Conservation (phyloP, 2,888 invertebrate genomes). For the Pogonocherus hispidulus region DNA sequence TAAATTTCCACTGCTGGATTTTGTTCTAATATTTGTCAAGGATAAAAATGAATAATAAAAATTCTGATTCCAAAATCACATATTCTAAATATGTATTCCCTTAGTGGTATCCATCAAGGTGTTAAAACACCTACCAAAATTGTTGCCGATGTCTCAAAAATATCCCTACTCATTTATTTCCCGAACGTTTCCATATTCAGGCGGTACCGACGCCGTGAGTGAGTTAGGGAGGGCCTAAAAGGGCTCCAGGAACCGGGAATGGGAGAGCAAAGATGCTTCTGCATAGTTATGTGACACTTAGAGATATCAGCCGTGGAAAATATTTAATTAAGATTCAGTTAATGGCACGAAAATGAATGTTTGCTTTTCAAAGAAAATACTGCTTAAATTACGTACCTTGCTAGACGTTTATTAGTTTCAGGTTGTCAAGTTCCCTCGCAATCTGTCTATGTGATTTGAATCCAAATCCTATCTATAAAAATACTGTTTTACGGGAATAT, state of each 20-base stretch:
- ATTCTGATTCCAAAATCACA: too few relatives aligned
- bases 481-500: too few relatives aligned
- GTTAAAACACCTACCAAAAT: not conserved
- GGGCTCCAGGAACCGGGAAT: constrained; percentile 34
- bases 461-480: constrained; percentile 18
- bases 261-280: constrained; percentile 53
- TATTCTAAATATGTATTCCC: too few relatives aligned
- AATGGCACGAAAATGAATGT: constrained; percentile 64
- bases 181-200: not conserved
- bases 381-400: constrained; percentile 58
- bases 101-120: too few relatives aligned
- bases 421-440: constrained; percentile 47
- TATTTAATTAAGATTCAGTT: constrained; percentile 69
- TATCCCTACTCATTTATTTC: constrained; percentile 1
- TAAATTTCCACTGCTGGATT: too few relatives aligned
- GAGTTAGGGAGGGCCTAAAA: constrained; percentile 31
- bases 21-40: too few relatives aligned
- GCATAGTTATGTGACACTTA: constrained; percentile 70
- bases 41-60: too few relatives aligned
- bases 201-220: constrained; percentile 14
- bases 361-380: constrained; percentile 59
- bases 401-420: constrained; percentile 61
- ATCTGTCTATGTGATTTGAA: constrained; percentile 43
- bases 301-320: constrained; percentile 69
- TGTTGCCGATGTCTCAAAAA: not conserved